phyloP scores from a whole-genome alignment of 2,888 invertebrate species.

The Dexiosoma caninum region DNA sequence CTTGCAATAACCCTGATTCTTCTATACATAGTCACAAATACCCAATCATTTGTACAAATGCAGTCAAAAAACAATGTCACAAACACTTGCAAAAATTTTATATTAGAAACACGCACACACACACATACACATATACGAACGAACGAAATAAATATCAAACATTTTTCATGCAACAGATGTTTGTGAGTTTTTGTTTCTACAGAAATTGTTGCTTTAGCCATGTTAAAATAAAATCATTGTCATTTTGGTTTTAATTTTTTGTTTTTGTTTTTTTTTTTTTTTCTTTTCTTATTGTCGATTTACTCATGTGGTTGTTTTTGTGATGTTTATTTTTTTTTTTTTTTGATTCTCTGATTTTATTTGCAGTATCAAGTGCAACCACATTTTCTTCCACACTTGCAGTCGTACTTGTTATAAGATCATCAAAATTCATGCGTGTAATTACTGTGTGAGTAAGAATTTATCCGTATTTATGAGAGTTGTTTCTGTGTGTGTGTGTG shows the following conservation, averaged over 20 bases:
- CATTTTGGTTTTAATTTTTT: slow-evolving; percentile 54
- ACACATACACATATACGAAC: no score
- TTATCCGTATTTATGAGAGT: not conserved
- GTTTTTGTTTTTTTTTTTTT: slow-evolving; percentile 41
- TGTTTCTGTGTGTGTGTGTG: not conserved
- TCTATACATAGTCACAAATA: slow-evolving; percentile 56
- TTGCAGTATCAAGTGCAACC: slow-evolving; percentile 74
- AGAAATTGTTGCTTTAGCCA: slow-evolving; percentile 45
- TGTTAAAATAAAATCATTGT: slow-evolving; percentile 55
- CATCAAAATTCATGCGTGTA: slow-evolving; percentile 52
- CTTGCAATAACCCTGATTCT: slow-evolving; percentile 57
- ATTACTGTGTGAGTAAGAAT: slow-evolving; percentile 27
- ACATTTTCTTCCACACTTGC: slow-evolving; percentile 72
- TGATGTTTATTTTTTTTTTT: slow-evolving; percentile 27
- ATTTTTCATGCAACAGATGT: slow-evolving; percentile 60
- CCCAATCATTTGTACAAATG: slow-evolving; percentile 47
- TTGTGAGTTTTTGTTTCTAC: slow-evolving; percentile 19
- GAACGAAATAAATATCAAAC: slow-evolving; percentile 14
- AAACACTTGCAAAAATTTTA: slow-evolving; percentile 25
- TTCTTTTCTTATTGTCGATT: not conserved
- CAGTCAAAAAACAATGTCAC: slow-evolving; percentile 59
- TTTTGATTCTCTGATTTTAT: not conserved
- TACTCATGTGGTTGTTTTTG: slow-evolving; percentile 51
- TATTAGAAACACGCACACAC: not conserved
- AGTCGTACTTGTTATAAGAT: slow-evolving; percentile 41